Percentiles rank a stretch among this genome's conserved stretches.
These are phyloP conservation scores for Martes martes DNA, from an alignment of 2,113 vertebrate species.

Conservation along the genomic window DNA sequence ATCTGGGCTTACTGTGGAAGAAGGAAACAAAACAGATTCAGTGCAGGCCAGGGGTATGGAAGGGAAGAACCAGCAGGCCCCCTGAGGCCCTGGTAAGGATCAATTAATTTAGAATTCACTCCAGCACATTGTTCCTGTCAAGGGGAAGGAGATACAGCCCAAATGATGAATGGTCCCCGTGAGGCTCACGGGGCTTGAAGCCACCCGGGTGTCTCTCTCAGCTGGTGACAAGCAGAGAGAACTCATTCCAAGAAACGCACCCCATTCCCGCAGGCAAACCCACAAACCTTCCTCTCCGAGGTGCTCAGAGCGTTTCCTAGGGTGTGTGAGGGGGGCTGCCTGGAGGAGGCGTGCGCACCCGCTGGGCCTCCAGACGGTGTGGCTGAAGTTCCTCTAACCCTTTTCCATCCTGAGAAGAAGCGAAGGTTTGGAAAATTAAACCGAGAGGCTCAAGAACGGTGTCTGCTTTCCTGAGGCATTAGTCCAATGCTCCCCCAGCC, in stretches of 20 bases:
- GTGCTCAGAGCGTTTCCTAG: not conserved
- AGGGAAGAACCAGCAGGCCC: not conserved
- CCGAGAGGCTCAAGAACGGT: not conserved
- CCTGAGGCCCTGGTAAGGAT: not conserved
- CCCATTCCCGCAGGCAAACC: not conserved
- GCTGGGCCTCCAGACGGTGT: rapidly evolving
- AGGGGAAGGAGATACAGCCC: not conserved
- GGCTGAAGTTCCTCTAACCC: not conserved
- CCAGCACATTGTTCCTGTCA: not conserved
- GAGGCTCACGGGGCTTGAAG: not conserved
- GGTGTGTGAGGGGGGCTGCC: not conserved
- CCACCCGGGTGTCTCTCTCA: not conserved
- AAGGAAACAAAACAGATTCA: too few species aligned
- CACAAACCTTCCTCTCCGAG: not conserved
- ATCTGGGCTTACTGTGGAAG: not conserved
- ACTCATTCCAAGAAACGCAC: not conserved
- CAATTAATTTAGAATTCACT: not conserved
- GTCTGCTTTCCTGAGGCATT: not conserved
- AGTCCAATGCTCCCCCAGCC: not conserved
- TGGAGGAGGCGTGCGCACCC: not conserved
- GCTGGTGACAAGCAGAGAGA: not conserved
- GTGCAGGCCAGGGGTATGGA: too few species aligned
- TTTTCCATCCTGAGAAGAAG: not conserved
- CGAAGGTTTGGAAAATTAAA: not conserved
- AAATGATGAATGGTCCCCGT: not conserved